These are phyloP conservation scores for Drosophila greeni DNA, from an alignment of 2,888 invertebrate genomes.

Conservation along the genomic window DNA sequence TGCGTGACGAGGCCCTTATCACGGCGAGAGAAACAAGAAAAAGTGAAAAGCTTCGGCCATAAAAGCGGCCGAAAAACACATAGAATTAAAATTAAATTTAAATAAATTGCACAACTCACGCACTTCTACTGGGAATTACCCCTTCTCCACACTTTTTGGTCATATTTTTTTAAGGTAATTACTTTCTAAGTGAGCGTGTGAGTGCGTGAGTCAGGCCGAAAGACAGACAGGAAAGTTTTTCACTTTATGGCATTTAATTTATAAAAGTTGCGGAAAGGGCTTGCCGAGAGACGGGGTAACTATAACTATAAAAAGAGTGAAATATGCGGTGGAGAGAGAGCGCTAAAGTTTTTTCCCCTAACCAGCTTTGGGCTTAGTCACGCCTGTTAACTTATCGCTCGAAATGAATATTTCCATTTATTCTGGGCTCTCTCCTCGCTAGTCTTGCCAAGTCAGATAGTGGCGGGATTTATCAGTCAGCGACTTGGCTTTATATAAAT, in stretches of 20 bases:
- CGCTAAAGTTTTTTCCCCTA: slow-evolving; percentile 43
- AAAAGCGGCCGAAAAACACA: slow-evolving; percentile 47
- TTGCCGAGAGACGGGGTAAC: slow-evolving; percentile 27
- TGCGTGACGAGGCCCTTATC: slow-evolving; percentile 53
- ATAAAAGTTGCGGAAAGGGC: slow-evolving; percentile 40
- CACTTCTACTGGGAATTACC: slow-evolving; percentile 44
- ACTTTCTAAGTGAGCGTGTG: slow-evolving; percentile 62
- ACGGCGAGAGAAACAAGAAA: slow-evolving; percentile 4
- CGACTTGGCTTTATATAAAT: slow-evolving; percentile 41
- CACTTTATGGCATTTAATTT: slow-evolving; percentile 56
- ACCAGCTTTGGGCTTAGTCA: slow-evolving; percentile 36
- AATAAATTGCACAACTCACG: slow-evolving; percentile 67
- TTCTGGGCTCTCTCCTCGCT: slow-evolving; percentile 9
- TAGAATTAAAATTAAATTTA: slow-evolving; percentile 70
- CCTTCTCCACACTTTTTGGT: slow-evolving; percentile 7
- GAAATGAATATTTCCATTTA: slow-evolving; percentile 42
- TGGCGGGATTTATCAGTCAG: slow-evolving; percentile 58
- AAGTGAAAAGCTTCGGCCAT: slow-evolving; percentile 55
- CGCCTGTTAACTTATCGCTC: slow-evolving; percentile 60
- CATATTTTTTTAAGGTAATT: slow-evolving; percentile 64
- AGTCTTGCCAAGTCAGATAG: slow-evolving; percentile 46
- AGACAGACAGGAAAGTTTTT: slow-evolving; percentile 62
- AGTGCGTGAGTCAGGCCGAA: slow-evolving; percentile 61
- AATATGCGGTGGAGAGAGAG: slow-evolving; percentile 12
- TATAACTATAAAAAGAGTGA: slow-evolving; percentile 22